A percentile compares a stretch with the other conserved stretches of the same genome.
Conservation (phyloP, 2,797 vertebrate species). For the Pelodytes ibericus region DNA sequence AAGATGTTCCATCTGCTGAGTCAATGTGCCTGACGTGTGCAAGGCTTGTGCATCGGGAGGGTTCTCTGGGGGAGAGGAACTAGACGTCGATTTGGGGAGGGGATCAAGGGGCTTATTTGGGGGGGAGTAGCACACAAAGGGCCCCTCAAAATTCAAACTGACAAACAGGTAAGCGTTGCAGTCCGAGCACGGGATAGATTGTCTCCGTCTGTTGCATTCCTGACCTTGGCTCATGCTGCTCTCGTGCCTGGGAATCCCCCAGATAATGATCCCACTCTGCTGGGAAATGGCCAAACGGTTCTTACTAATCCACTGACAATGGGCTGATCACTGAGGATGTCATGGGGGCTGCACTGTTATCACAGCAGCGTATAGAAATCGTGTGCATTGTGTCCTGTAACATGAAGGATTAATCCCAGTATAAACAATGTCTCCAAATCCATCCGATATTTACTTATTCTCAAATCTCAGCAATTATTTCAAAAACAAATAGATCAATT, state of each 20-base stretch:
- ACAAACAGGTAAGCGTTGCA: too few relatives aligned
- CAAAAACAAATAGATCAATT: too few relatives aligned
- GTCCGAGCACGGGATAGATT: background rate
- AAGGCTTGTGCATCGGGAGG: conserved; percentile 2
- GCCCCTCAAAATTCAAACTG: background rate
- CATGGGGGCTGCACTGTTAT: background rate
- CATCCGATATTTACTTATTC: too few relatives aligned
- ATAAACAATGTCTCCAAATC: too few relatives aligned
- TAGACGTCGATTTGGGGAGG: background rate
- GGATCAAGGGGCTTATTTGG: background rate
- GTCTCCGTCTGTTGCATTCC: conserved; percentile 18
- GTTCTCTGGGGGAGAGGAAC: background rate
- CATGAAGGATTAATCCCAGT: too few relatives aligned
- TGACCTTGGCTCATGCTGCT: conserved; percentile 18
- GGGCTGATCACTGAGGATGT: conserved; percentile 12
- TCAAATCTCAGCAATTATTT: too few relatives aligned
- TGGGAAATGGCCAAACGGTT: background rate
- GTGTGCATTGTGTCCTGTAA: too few relatives aligned
- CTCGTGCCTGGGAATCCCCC: conserved; percentile 11
- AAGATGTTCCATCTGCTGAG: background rate
- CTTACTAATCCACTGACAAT: background rate
- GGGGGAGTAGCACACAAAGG: background rate
- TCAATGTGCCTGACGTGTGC: conserved; percentile 18
- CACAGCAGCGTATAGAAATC: background rate
- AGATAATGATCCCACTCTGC: background rate